Evolutionary conservation across 2,113 vertebrate species (phyloP), one percentile per base, ranked within the genome.

Genomic region (Cacatua alba): DNA sequence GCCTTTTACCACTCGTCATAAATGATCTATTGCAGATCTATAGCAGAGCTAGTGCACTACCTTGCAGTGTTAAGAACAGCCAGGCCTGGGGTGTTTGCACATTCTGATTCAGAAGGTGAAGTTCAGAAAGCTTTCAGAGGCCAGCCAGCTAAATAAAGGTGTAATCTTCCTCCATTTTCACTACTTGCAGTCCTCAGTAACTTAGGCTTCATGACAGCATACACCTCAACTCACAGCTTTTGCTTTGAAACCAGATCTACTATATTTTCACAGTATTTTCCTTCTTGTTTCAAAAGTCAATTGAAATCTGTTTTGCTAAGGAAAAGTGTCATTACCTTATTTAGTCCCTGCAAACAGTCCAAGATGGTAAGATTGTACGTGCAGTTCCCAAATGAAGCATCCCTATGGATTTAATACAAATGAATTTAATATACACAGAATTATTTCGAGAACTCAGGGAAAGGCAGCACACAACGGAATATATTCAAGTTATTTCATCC

Each of bases 311-410:
- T 51, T 93, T 71, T 63, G 43, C 49, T 70, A 86, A 87, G 60
- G 25, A 88, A 13, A 90, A 68, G 17, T 20, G 39, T 60, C 63
- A 76, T 98, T 98, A 99, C 99, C 99, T 99, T 99, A 95, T 98
- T 98, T 97, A 99, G 98, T 87, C 99, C 99, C 96, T 99, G 99
- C 95, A 99, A 98, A 97, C 99, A 99, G 97, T 99, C 99, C 60
- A 99, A 98, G 97, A 99, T 98, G 0, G 98, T 99, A 74, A 99
- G 98, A 96, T 98, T 99, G 97, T 98, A 99, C 37, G 98, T 99
- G 98, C 98, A 99, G 91, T 98, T 99, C 94, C 99, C 99, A 97
- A 99, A 99, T 13, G 99, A 99, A 78, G 99, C 99, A 87, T 99
- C 99, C 97, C 99, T 99, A 95, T 5, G 96, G 93, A 97, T 72